Conservation (phyloP, 2,113 vertebrate genomes). For the Hemicordylus capensis region DNA sequence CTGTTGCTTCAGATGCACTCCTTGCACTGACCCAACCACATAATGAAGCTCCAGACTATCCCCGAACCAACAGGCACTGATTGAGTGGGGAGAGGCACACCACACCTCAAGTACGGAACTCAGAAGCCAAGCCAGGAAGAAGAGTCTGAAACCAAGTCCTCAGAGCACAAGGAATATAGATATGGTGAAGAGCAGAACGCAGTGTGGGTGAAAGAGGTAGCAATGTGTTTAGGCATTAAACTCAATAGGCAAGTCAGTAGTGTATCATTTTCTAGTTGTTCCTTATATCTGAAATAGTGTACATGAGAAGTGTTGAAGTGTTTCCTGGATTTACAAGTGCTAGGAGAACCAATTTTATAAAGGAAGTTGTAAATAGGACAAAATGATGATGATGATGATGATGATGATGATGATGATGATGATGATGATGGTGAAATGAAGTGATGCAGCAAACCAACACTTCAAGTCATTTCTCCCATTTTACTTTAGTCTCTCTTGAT, state of each 20-base stretch:
- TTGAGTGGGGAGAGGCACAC: neutral
- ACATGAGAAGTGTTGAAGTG: neutral
- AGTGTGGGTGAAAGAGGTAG: slow-evolving; percentile 1
- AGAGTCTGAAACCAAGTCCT: neutral
- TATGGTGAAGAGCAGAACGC: rapidly evolving
- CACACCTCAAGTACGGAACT: neutral
- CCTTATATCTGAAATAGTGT: neutral
- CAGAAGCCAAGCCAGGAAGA: slow-evolving; percentile 7
- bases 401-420: too few species aligned
- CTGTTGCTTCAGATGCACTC: rapidly evolving
- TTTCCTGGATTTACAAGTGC: neutral
- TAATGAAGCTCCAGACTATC: rapidly evolving
- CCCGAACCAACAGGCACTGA: slow-evolving; percentile 24
- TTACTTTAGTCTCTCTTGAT: neutral
- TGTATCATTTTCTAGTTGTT: neutral
- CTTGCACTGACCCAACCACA: neutral
- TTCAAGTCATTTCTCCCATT: neutral
- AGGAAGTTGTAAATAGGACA: neutral
- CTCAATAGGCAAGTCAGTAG: neutral
- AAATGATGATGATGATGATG: too few species aligned
- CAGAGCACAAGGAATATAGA: neutral
- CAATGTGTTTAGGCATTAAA: neutral
- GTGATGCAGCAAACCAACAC: neutral
- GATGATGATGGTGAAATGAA: too few species aligned
- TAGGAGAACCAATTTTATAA: neutral